phyloP scores from a whole-genome alignment of 2,797 vertebrate species.

The Oreortyx pictus region DNA sequence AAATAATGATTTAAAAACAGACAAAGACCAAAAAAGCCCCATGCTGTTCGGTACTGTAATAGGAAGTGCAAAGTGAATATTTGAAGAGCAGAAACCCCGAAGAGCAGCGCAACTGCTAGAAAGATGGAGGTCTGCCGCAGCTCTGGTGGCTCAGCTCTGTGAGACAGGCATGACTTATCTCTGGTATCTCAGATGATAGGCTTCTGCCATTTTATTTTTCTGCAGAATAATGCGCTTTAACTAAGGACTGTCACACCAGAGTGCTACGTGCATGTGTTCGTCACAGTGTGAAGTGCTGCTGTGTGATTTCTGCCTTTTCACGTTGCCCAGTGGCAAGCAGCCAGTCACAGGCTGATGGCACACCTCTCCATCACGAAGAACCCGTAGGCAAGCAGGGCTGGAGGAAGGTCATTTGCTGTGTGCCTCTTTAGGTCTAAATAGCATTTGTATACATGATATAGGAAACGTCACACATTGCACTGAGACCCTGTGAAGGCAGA shows the following conservation, averaged over 20 bases:
- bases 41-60: neutral
- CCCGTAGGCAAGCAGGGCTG: neutral
- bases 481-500: neutral
- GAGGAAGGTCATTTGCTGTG: neutral
- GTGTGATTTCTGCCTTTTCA: neutral
- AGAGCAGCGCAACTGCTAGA: neutral
- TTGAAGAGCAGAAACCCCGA: neutral
- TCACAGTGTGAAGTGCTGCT: neutral
- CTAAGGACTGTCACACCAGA: neutral
- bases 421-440: neutral
- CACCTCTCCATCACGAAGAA: neutral
- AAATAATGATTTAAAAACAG: neutral
- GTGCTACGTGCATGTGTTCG: neutral
- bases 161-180: neutral
- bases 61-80: neutral
- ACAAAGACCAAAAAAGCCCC: neutral
- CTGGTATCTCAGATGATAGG: neutral
- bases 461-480: neutral
- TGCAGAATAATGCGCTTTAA: neutral
- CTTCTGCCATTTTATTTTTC: neutral
- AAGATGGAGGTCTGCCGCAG: neutral
- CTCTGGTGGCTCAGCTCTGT: neutral
- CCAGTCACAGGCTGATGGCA: neutral
- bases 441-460: neutral
- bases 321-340: neutral